Conservation (phyloP, 1,140 invertebrate genomes). For the Bombus turneri region DNA sequence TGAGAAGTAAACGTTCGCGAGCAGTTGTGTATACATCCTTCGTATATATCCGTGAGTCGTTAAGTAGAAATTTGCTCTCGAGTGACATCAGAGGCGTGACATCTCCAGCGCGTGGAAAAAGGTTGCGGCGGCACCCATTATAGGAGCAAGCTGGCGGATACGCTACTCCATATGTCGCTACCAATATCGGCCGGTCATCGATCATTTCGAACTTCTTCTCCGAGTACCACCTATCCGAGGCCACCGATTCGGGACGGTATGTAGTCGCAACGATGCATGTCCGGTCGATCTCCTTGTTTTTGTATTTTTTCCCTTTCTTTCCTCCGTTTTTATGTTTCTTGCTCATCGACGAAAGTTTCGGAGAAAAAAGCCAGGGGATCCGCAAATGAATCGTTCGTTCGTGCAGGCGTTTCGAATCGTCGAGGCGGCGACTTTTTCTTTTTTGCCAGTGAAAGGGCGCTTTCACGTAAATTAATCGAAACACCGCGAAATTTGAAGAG, state of each 20-base stretch:
- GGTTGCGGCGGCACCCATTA: constrained; percentile 51
- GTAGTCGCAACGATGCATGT: constrained; percentile 49
- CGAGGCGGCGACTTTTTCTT: no score
- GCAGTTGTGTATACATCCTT: neutral
- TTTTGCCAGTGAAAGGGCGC: neutral
- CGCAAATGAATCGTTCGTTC: neutral
- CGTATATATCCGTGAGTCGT: constrained; percentile 35
- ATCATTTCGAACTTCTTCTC: constrained; percentile 64
- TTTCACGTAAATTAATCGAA: constrained; percentile 41
- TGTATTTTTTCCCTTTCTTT: neutral
- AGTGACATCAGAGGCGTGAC: constrained; percentile 51
- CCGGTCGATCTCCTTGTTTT: constrained; percentile 32
- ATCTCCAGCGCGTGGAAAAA: constrained; percentile 53
- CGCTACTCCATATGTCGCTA: constrained; percentile 71
- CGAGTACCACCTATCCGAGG: constrained; percentile 37
- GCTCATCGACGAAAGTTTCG: neutral
- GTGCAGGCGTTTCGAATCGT: neutral
- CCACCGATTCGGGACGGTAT: constrained; percentile 46
- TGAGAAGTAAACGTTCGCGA: neutral
- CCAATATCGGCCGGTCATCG: constrained; percentile 71
- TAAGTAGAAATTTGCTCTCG: constrained; percentile 52
- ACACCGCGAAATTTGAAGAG: neutral
- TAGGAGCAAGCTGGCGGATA: constrained; percentile 59
- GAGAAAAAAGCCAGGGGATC: neutral
- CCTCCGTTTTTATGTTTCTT: neutral